Evolutionary conservation across 1,140 invertebrate species (phyloP), one percentile per base, ranked within the genome.

Genomic region (Linepithema humile): DNA sequence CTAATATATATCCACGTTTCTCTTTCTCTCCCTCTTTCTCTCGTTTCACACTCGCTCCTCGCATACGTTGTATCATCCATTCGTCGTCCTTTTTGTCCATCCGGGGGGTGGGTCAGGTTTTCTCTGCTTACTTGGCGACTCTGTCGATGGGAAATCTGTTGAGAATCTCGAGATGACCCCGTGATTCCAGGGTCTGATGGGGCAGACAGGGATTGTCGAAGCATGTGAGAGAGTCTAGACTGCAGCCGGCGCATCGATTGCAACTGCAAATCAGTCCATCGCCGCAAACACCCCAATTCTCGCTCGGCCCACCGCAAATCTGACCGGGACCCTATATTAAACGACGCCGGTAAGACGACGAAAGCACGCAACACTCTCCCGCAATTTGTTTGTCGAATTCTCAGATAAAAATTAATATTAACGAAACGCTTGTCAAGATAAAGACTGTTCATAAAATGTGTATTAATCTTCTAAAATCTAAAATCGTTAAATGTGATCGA

Each of bases 251-350:
- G 88, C 95, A 95, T 72, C 88, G 92, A 45, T 95, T 93, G 84
- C 95, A 93, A 62, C 90, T 88, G 83, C 95, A 96, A 82, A 91
- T 92, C 91, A 95, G 90, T 32, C 95, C 95, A 3, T 95, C 95
- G 53, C 95, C 95, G 84, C 95, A 96, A 0, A 87, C 85, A 4
- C 95, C 95, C 20, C 92, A 92, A 12, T 92, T 82, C 60, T 94
- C 90, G 7, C 88, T 88, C 0, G 85, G 87, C 7, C 95, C 95
- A 4, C 95, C 95, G 83, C 95, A 96, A 38, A 88, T 77, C 45
- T 95, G 92, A 23, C 94, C 95, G 5, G 95, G 95, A 53, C 95
- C 95, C 95, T 95, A 80, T 9, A 78, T 86, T 72, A 20, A 74
- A n/a, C 6, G 15, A 1, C 29, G n/a, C 5, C 17, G 26, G 40